Evolutionary conservation across 2,113 vertebrate genomes (phyloP), one percentile per base, ranked within the genome.

Genomic region (Chlamydotis undulata): DNA sequence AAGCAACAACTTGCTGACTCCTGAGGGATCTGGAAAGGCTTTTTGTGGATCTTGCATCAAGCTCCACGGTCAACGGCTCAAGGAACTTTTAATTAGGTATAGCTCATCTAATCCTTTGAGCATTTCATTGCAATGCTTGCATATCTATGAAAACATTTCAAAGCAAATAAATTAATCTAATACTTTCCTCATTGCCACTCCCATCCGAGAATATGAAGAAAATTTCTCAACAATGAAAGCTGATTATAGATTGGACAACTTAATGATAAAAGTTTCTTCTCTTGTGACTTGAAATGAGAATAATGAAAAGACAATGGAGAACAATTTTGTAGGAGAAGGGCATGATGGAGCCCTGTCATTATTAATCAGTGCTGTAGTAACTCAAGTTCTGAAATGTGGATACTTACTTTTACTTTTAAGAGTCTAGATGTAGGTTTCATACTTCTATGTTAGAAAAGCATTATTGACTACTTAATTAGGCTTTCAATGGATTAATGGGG

Each of bases 1-100:
- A 75, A 75, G 39, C 45, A 80, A 41, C 0, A 1, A 25, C 0
- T 0, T 19, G 25, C 37, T 56, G 57, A 24, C 41, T 76, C 23
- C 75, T 49, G 26, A 63, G 41, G 50, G 45, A 89, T 24, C 14
- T 50, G 37, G 37, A 84, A 81, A 78, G 49, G 22, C 7, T 81
- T 91, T 89, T 33, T 67, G 15, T 78, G 37, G 31, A 52, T 61
- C 50, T 81, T 64, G 12, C 52, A 37, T 47, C 50, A 63, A 87
- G 37, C 31, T 73, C 35, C 37, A 45, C 3, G 14, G 33, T 28
- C 67, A 82, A 33, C 15, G 61, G 37, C n/a, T 67, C 35, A 18
- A 33, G 69, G 13, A 65, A 28, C 31, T 65, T 64, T 78, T 80
- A 61, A 73, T 77, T 53, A 33, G 18, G 8, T 59, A 21, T 9